These are phyloP conservation scores for Numida meleagris DNA, from an alignment of 2,113 vertebrate genomes.

Conservation along the genomic window DNA sequence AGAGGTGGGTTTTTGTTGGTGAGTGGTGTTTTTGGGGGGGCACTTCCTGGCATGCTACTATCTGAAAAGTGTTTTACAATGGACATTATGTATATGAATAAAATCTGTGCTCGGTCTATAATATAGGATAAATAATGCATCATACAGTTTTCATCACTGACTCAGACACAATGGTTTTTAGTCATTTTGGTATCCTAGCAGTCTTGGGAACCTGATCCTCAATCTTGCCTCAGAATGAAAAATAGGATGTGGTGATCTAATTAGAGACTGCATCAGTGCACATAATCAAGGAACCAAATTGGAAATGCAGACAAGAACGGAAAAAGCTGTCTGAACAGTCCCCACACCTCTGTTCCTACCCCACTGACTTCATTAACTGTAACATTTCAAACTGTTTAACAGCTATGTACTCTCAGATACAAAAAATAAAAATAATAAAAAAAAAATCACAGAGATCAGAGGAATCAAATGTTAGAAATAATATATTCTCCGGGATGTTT, in stretches of 20 bases:
- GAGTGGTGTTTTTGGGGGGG: background rate
- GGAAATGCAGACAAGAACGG: background rate
- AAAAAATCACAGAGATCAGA: background rate
- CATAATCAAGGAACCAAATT: background rate
- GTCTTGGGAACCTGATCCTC: background rate
- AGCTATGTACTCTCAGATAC: background rate
- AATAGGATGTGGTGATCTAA: constrained; percentile 16
- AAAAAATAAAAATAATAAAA: background rate
- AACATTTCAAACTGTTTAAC: background rate
- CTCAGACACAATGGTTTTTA: background rate
- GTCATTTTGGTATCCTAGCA: background rate
- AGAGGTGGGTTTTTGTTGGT: background rate
- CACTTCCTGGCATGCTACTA: background rate
- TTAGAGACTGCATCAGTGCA: background rate
- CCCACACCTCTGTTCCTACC: constrained; percentile 2
- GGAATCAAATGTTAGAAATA: background rate
- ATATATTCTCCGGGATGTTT: background rate
- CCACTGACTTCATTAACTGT: constrained; percentile 13
- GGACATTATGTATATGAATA: background rate
- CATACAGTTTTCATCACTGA: background rate
- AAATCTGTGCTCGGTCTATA: background rate
- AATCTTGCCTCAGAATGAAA: background rate
- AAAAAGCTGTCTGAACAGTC: background rate
- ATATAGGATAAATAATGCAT: background rate
- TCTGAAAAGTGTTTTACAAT: background rate